Conservation (phyloP, 2,113 vertebrate genomes). For the Cynoglossus semilaevis region DNA sequence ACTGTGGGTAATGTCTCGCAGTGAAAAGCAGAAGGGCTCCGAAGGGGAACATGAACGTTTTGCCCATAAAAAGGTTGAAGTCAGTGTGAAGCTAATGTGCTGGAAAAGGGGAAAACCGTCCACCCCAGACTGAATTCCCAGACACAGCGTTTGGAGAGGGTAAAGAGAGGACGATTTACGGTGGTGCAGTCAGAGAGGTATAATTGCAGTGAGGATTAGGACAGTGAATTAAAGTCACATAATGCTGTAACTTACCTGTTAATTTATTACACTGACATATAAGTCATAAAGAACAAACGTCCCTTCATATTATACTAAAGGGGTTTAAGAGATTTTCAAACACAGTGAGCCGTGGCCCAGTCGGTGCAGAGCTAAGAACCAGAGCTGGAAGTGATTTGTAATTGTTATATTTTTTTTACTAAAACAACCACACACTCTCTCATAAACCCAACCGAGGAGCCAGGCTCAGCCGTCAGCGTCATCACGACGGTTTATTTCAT, state of each 20-base stretch:
- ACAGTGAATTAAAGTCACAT: conserved; percentile 18
- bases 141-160: conserved; percentile 5
- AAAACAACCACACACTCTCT: conserved; percentile 14
- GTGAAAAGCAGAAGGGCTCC: conserved; percentile 21
- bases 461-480: neutral
- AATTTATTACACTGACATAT: conserved; percentile 8
- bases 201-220: conserved; percentile 14
- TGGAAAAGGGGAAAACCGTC: conserved; percentile 15
- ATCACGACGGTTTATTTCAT: neutral
- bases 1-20: conserved; percentile 32
- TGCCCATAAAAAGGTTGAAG: conserved; percentile 26
- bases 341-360: conserved; percentile 11
- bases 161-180: conserved; percentile 36
- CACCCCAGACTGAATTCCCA: conserved; percentile 19
- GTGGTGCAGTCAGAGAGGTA: neutral
- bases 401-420: neutral
- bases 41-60: conserved; percentile 30
- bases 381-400: conserved; percentile 14
- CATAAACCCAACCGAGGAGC: neutral
- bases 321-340: conserved; percentile 6
- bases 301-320: neutral
- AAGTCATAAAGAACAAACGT: conserved; percentile 17
- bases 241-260: conserved; percentile 61
- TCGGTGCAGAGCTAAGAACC: neutral
- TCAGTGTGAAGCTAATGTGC: conserved; percentile 10